Base-by-base conservation (phyloP, 2,888 invertebrate species). In the Torymus tubicola region DNA sequence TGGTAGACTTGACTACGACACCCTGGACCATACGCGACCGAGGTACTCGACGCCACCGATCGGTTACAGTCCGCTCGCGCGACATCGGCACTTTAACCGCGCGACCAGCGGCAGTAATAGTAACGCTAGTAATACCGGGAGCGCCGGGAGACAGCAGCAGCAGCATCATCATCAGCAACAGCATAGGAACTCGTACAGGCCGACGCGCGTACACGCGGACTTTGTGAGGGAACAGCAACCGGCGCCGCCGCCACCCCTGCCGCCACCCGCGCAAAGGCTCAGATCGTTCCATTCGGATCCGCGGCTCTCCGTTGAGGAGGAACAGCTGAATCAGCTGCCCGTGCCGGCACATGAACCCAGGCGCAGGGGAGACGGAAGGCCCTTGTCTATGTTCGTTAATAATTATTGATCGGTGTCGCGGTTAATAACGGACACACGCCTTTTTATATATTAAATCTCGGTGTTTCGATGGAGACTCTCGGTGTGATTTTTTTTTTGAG, bases 211-310 rank as follows among this genome's bases (percentile, higher is more conserved):
- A 53, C 87, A 88, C 61, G 90, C 90, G 84, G 87, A 88, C 76
- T 85, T 90, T 11, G 87, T 90, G 70, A 89, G 89, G 69, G 87
- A 87, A 24, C 87, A 88, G 14, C 79, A 24, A 24, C 52, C 60
- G 65, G 42, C 58, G 65, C 60, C 65, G 13, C 70, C 53, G n/a
- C 42, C 58, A 61, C 60, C 65, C 4, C 70, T 42, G n/a, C 52
- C 60, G 65, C 60, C 58, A 55, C 60, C 65, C 10, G 65, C 53
- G n/a, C 78, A 58, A 24, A 68, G 75, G 55, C 72, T 82, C 16
- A 86, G 88, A 74, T 88, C 90, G 0, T 90, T 87, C 80, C 87
- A 89, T 71, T 90, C 90, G 13, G 90, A 90, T 83, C 90, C 90
- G 12, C 85, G 87, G 76, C 83, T 90, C 72, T 86, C 88, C 14